These are phyloP conservation scores for Spicauda simplicius DNA, from an alignment of 2,888 invertebrate genomes.

Conservation along the genomic window DNA sequence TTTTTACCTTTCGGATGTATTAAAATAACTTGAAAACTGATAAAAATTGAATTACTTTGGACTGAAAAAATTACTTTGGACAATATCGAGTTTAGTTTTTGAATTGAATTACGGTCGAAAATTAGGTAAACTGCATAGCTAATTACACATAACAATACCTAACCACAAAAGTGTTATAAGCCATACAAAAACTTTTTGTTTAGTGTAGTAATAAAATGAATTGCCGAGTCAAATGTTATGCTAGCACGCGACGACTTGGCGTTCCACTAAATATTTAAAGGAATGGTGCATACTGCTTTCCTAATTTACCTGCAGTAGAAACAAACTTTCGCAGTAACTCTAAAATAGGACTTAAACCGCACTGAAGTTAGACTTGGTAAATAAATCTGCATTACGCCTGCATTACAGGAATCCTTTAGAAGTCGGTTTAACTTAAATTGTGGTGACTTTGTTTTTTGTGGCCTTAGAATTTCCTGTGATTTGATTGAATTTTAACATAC, in stretches of 20 bases:
- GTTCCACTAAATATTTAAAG: background rate
- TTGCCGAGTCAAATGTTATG: background rate
- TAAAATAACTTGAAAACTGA: too few species aligned
- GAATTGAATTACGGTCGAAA: too few species aligned
- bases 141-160: background rate
- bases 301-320: slow-evolving; percentile 12
- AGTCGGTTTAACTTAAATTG: background rate
- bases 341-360: slow-evolving; percentile 15
- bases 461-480: too few species aligned
- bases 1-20: too few species aligned
- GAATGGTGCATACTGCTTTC: slow-evolving; percentile 4
- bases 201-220: slow-evolving; percentile 19
- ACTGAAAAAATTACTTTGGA: too few species aligned
- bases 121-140: too few species aligned
- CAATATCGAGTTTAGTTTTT: too few species aligned
- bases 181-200: background rate
- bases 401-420: background rate
- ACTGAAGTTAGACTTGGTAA: slow-evolving; percentile 12
- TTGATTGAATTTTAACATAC: too few species aligned
- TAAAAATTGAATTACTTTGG: too few species aligned
- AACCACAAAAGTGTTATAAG: background rate
- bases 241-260: slow-evolving; percentile 14
- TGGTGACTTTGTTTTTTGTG: background rate
- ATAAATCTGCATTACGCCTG: background rate
- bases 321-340: slow-evolving; percentile 10